phyloP scores from a whole-genome alignment of 2,888 invertebrate genomes.

The Lithophane leautieri region DNA sequence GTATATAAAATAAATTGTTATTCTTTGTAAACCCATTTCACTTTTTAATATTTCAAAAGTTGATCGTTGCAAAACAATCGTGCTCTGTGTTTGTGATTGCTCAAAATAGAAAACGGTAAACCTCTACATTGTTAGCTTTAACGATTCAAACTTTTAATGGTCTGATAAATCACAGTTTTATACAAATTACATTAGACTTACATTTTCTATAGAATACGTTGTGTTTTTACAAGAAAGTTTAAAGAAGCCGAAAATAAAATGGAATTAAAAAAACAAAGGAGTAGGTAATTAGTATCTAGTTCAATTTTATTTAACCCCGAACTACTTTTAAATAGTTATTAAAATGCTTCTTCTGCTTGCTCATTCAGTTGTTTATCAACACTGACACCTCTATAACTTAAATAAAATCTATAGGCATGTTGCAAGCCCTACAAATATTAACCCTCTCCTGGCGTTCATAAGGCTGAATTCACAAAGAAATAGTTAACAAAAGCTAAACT shows the following conservation, averaged over 20 bases:
- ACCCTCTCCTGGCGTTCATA: not conserved
- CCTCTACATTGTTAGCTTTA: conserved; percentile 25
- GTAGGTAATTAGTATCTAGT: not conserved
- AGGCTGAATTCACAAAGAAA: conserved; percentile 19
- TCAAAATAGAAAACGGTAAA: conserved; percentile 23
- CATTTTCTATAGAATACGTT: not conserved
- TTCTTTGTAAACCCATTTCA: conserved; percentile 38
- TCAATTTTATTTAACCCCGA: not conserved
- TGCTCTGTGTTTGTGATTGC: conserved; percentile 33
- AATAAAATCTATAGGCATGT: too few relatives aligned
- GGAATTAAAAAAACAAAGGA: not conserved
- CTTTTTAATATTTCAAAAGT: conserved; percentile 40
- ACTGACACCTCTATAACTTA: too few relatives aligned
- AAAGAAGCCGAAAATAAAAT: not conserved
- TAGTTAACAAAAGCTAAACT: conserved; percentile 38
- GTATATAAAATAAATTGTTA: conserved; percentile 20
- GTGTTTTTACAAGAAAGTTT: not conserved
- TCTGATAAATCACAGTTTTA: conserved; percentile 27
- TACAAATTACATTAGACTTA: not conserved
- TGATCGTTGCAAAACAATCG: conserved; percentile 36
- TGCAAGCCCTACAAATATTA: not conserved
- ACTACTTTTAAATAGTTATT: not conserved
- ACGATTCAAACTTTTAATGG: conserved; percentile 40
- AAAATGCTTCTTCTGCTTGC: not conserved
- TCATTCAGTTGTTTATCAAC: too few relatives aligned